Conservation (phyloP, 1,140 invertebrate genomes). For the Drosophila virilis region DNA sequence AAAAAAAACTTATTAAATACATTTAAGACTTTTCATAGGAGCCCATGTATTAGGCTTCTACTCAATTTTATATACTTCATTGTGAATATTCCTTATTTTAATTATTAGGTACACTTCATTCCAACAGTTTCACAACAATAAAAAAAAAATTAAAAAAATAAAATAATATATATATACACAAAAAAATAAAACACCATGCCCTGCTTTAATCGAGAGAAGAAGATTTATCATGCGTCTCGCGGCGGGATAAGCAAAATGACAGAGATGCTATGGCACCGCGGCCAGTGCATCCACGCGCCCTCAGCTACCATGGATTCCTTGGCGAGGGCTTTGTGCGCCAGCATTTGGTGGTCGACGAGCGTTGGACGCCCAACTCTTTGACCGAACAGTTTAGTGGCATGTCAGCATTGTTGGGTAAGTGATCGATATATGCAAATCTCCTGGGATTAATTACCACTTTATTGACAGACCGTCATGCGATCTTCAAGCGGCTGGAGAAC, state of each 20-base stretch:
- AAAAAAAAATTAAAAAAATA: neutral
- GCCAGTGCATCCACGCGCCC: constrained; percentile 67
- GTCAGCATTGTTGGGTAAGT: constrained; percentile 67
- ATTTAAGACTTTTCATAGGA: neutral
- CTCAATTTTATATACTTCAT: neutral
- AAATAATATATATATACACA: constrained; percentile 2
- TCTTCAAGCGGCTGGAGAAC: constrained; percentile 61
- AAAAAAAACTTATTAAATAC: no score
- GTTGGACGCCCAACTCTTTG: constrained; percentile 67
- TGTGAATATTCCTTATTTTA: neutral
- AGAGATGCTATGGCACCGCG: constrained; percentile 54
- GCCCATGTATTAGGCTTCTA: neutral
- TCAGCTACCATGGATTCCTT: constrained; percentile 72
- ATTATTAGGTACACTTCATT: constrained; percentile 4
- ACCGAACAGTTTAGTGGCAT: constrained; percentile 67
- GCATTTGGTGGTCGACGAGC: constrained; percentile 69
- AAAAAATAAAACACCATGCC: constrained; percentile 18
- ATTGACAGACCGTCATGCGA: constrained; percentile 55
- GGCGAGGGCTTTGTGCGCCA: constrained; percentile 59
- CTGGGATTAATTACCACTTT: neutral
- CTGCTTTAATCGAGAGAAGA: constrained; percentile 10
- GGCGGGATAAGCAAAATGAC: neutral
- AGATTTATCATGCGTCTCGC: neutral
- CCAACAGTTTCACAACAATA: neutral
- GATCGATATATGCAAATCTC: neutral